Evolutionary conservation across 2,113 vertebrate genomes (phyloP), one percentile per base, ranked within the genome.

Genomic region (Indicator maculatus): DNA sequence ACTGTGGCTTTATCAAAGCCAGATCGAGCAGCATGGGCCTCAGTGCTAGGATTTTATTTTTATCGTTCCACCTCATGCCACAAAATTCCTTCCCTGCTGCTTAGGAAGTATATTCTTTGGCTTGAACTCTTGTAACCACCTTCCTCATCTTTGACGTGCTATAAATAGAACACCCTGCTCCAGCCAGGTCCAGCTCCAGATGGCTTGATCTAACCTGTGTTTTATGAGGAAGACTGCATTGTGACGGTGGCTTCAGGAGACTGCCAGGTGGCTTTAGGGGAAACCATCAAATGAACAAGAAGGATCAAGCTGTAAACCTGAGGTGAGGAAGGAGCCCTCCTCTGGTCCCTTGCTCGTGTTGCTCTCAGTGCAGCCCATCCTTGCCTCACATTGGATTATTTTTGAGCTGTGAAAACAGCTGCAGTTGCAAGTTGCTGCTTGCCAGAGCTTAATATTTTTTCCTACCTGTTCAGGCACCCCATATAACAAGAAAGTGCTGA

Each of bases 391-490:
- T 1, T 63, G 71, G 18, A 41, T 91, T 93, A 60, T 72, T 95
- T 95, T 23, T 28, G 81, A 96, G 78, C 93, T 92, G 74, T 56
- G 65, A 83, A 93, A 97, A 96, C 91, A 96, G 95, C 96, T 97
- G 90, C 92, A 84, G 75, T 92, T 94, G 89, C 97, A 96, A 84
- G 97, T 76, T 95, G 88, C 70, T 89, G 92, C 97, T 95, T 98
- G 97, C 91, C 94, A 96, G 82, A 96, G 90, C 69, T 83, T 67
- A 89, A 86, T 95, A 96, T 93, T 95, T 97, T 89, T 89, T 96
- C 84, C 86, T 88, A 96, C 93, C 94, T 97, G 94, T 92, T 95
- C 95, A 97, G 93, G 97, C 97, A 96, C 81, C 90, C 93, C 86
- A 77, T 45, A 67, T 78, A 94, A 63, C 86, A 77, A 90, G 92